Base-by-base conservation (phyloP, 2,113 vertebrate genomes). In the Nesogale talazaci region DNA sequence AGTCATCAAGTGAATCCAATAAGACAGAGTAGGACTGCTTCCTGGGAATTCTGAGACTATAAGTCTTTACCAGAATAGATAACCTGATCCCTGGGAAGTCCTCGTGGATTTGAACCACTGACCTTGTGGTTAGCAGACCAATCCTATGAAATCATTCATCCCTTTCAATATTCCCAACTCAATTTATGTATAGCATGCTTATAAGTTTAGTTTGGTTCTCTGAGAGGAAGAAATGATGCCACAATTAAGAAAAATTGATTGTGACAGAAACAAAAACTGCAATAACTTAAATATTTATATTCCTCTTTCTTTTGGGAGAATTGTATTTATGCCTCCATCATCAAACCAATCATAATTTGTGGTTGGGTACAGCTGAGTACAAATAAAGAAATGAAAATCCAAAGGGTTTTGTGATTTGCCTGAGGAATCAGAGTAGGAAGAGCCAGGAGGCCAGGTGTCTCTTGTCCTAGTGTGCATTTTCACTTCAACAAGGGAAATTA, bases 281-380 rank as follows among this genome's bases (percentile, higher is more conserved):
- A 46, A 10, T 36, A 23, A 5, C 16, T 90, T 92, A 42, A 57
- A 57, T 61, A 75, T 46, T 0, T 34, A 38, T 4, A 7, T 19
- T 25, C 1, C 38, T 15, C 89, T 78, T 79, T 82, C 74, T 0
- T 63, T 89, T 80, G 78, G 12, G 27, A 65, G 1, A 82, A 83
- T 74, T 76, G n/a, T n/a, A n/a, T 72, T 72, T 34, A n/a, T 25
- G n/a, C 20, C 42, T 56, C 38, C 31, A 56, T 46, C 75, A 72
- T 56, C 9, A 12, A 14, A 94, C 67, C n/a, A 83, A 90, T 40
- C 34, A 87, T 59, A 61, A 76, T 88, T 91, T 4, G 5, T 86
- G 31, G 22, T 31, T 59, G 46, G 25, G 5, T 34, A 10, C 83
- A 86, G 11, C 23, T 65, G 25, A 65, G 61, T 59, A 80, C n/a